Evolutionary conservation across 2,888 invertebrate species (phyloP).

Genomic region (Tenthredo scrophulariae): DNA sequence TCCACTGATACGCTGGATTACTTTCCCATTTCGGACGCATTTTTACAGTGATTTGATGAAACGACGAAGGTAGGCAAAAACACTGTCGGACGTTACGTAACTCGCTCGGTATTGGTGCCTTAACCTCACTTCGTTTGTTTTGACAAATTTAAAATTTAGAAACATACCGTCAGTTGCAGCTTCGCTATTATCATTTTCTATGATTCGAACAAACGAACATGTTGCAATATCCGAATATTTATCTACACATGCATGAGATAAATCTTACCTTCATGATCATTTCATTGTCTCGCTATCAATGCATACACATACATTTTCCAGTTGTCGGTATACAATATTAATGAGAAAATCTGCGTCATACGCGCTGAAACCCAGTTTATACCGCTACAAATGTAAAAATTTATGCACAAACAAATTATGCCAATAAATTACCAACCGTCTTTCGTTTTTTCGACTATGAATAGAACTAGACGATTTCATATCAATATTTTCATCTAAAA

Average conservation of each 20-base stretch:
- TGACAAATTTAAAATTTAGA: constrained; percentile 6
- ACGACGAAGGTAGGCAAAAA: constrained; percentile 44
- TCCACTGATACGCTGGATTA: not conserved
- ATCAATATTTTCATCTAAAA: not conserved
- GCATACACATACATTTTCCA: not conserved
- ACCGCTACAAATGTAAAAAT: not conserved
- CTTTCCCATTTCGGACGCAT: constrained; percentile 28
- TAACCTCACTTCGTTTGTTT: constrained; percentile 47
- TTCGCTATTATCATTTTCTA: not conserved
- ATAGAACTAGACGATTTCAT: not conserved
- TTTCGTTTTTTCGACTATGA: not conserved
- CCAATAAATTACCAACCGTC: not conserved
- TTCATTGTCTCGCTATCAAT: not conserved
- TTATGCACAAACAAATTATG: not conserved
- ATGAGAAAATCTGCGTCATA: not conserved
- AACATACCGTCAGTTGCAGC: not conserved
- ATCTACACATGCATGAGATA: not conserved
- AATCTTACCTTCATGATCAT: too few relatives aligned
- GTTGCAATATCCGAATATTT: not conserved
- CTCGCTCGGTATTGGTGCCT: constrained; percentile 17
- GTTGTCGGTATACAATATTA: not conserved
- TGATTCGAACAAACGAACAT: not conserved
- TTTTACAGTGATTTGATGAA: constrained; percentile 32
- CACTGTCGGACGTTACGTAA: constrained; percentile 36
- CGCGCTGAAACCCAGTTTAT: not conserved